Evolutionary conservation across 2,113 vertebrate species (phyloP).

Genomic region (Columba janthina): DNA sequence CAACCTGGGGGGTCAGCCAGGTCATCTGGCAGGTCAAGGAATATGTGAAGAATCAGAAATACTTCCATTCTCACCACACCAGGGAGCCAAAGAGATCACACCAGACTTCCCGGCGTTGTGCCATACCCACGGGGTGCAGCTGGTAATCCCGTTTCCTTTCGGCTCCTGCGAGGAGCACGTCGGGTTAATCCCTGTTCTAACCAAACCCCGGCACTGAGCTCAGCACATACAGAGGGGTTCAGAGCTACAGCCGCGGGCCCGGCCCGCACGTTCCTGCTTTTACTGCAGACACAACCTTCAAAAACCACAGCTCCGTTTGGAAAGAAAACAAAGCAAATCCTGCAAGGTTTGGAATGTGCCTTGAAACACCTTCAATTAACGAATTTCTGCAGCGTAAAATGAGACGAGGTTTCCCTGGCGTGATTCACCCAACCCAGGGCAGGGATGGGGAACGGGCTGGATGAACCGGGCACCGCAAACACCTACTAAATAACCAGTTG

Average conservation of each 20-base stretch:
- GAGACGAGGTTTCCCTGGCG: neutral
- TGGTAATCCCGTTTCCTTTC: constrained; percentile 6
- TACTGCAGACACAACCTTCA: rapidly evolving
- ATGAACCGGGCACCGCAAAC: neutral
- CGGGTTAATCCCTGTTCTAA: neutral
- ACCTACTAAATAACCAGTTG: neutral
- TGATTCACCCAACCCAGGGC: constrained; percentile 19
- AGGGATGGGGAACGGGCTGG: neutral
- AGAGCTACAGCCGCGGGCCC: neutral
- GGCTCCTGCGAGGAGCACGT: rapidly evolving
- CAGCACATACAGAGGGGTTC: neutral
- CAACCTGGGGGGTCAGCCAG: neutral
- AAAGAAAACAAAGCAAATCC: neutral
- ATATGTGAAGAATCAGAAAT: neutral
- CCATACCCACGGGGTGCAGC: neutral
- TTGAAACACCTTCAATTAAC: neutral
- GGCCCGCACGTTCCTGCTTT: neutral
- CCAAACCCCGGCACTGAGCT: neutral
- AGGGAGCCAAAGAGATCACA: rapidly evolving
- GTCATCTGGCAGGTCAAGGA: neutral
- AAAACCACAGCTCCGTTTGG: neutral
- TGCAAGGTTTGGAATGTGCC: neutral
- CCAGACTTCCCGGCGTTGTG: neutral
- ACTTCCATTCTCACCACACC: neutral
- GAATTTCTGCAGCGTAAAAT: neutral